Base-by-base conservation (phyloP, 2,888 invertebrate species). In the Amiota mariae region DNA sequence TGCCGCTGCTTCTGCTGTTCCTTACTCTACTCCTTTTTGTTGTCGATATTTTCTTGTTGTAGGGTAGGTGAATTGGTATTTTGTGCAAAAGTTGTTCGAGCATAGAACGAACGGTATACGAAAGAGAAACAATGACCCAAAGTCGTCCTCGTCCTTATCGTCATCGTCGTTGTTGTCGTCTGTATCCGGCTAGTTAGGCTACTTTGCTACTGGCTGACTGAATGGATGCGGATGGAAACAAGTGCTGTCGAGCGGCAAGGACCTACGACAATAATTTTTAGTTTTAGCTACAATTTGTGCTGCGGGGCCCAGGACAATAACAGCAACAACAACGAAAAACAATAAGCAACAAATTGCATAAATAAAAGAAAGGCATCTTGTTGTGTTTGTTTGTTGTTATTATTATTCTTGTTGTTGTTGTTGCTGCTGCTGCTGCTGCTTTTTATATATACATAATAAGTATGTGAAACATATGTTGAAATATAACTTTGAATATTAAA, bases 261-360 rank as follows among this genome's bases (percentile, higher is more conserved):
- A 84, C 85, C 84, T 85, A 84, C 81, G 85, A 85, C 84, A 84
- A 84, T 85, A 80, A 78, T 66, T 63, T 59, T 72, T 61, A n/a
- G 10, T 59, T 59, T 59, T 59, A 9, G 8, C 24, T 15, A 10
- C 24, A 20, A 59, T 48, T 48, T 47, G 10, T 66, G 48, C 66
- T 66, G 48, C 48, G 57, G 57, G 59, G 18, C 18, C 47, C 15
- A 70, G 47, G 15, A 36, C 36, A 36, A 24, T 3, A 24, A 24
- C 2, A 24, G 3, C 24, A 24, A 36, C 36, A 36, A 36, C 36
- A 36, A 36, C 36, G 36, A 36, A 36, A 36, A 36, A 36, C 36
- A 36, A 36, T 36, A 36, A 36, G 36, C 36, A 46, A 57, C 70
- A 57, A 56, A 70, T 57, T 57, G 36, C 56, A 15, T 56, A 36